Percentiles rank a stretch among this genome's conserved stretches.
Evolutionary conservation across 92 coral and sea anemone species (phyloP).

Genomic region (Epizoanthus scotinus): DNA sequence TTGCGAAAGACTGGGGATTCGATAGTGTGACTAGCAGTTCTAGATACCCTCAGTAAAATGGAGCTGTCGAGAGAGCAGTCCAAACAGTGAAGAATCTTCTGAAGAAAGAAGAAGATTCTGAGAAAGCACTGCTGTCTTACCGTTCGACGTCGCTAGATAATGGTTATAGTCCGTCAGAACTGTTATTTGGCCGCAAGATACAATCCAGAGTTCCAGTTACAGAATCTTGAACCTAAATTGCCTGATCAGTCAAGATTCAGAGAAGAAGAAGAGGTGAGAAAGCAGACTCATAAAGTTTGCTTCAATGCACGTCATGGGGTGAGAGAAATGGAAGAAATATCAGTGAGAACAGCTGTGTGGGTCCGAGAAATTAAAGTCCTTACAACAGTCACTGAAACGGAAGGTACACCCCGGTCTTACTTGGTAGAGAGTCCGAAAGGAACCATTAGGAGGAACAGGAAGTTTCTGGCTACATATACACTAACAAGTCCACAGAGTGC

Average conservation of each 20-base stretch:
- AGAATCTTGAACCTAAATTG: slow-evolving; percentile 19
- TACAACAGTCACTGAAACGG: slow-evolving; percentile 10
- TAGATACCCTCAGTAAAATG: slow-evolving; percentile 34
- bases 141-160: slow-evolving; percentile 16
- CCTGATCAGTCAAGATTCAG: not conserved
- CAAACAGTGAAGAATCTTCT: slow-evolving; percentile 27
- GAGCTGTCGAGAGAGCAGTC: slow-evolving; percentile 41
- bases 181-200: slow-evolving; percentile 23
- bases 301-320: slow-evolving; percentile 21
- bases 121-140: slow-evolving; percentile 14
- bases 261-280: slow-evolving; percentile 23
- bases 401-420: slow-evolving; percentile 29
- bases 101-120: slow-evolving; percentile 31
- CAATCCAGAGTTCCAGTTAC: slow-evolving; percentile 22
- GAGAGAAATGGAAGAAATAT: slow-evolving; percentile 1
- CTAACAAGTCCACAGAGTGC: slow-evolving; percentile 16
- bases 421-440: slow-evolving; percentile 16
- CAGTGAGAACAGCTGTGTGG: slow-evolving; percentile 24
- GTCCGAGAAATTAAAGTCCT: slow-evolving; percentile 27
- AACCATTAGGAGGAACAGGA: slow-evolving; percentile 9
- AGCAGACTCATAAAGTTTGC: slow-evolving; percentile 10
- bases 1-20: slow-evolving; percentile 30
- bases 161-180: slow-evolving; percentile 20
- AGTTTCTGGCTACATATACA: slow-evolving; percentile 21
- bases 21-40: slow-evolving; percentile 24